Evolutionary conservation across 2,797 vertebrate genomes (phyloP).

Genomic region (Hemitrygon akajei): DNA sequence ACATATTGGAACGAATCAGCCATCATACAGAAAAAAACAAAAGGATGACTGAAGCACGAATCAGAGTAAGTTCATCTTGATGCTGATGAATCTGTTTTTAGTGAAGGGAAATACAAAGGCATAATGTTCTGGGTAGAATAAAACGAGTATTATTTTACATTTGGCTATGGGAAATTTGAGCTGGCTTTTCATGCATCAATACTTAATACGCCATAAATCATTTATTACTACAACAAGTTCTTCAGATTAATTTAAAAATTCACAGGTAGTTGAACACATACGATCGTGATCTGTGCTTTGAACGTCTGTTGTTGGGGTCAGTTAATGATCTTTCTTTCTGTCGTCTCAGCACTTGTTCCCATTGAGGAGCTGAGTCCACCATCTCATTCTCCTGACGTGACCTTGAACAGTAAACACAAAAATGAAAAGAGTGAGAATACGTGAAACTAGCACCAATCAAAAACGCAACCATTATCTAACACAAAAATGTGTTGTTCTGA

Average conservation of each 20-base stretch:
- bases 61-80: neutral
- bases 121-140: neutral
- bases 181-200: neutral
- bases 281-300: slow-evolving; percentile 79
- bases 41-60: neutral
- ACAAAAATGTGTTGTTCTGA: neutral
- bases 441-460: neutral
- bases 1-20: neutral
- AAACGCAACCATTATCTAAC: neutral
- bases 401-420: slow-evolving; percentile 49
- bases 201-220: neutral
- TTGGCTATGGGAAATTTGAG: neutral
- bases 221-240: neutral
- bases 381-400: slow-evolving; percentile 69
- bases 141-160: neutral
- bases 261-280: slow-evolving; percentile 51
- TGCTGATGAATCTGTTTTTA: neutral
- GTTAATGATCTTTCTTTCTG: slow-evolving; percentile 70
- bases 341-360: slow-evolving; percentile 69
- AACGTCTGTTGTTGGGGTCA: slow-evolving; percentile 67
- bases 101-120: neutral
- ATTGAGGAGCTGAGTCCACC: slow-evolving; percentile 71
- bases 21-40: neutral
- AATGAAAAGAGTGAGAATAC: neutral
- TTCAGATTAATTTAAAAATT: neutral